These are phyloP conservation scores for Maniola hyperantus DNA, from an alignment of 2,888 invertebrate species.

Conservation along the genomic window DNA sequence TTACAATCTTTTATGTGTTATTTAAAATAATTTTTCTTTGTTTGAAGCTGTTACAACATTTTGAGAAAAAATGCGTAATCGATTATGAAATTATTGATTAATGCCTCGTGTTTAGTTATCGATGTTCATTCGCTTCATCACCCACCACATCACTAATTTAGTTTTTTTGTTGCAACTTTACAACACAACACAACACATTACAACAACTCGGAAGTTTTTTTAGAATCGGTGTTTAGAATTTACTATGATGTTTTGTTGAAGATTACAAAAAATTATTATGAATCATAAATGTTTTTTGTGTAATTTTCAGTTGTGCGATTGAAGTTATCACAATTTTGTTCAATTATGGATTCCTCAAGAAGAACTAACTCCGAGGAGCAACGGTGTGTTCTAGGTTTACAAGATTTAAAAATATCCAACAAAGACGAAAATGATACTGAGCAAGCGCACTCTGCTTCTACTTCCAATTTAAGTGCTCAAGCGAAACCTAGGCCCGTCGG, in stretches of 20 bases:
- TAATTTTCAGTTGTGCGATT: slow-evolving; percentile 23
- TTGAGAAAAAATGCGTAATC: too few relatives aligned
- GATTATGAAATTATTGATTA: too few relatives aligned
- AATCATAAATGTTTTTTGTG: slow-evolving; percentile 41
- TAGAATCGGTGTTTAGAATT: slow-evolving; percentile 9
- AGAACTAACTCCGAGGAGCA: slow-evolving; percentile 72
- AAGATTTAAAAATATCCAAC: slow-evolving; percentile 79
- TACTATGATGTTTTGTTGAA: slow-evolving; percentile 47
- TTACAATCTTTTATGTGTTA: too few relatives aligned
- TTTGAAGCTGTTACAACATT: too few relatives aligned
- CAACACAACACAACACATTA: too few relatives aligned
- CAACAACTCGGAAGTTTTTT: too few relatives aligned
- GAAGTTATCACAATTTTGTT: slow-evolving; percentile 31
- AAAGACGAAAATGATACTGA: slow-evolving; percentile 78
- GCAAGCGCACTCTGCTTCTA: slow-evolving; percentile 74
- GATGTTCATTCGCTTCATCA: too few relatives aligned
- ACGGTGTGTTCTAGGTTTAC: slow-evolving; percentile 74
- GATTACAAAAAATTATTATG: slow-evolving; percentile 46
- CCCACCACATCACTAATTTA: slow-evolving; percentile 37
- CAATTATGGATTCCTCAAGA: slow-evolving; percentile 69
- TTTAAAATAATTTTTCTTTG: too few relatives aligned
- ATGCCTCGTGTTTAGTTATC: too few relatives aligned
- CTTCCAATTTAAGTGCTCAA: slow-evolving; percentile 64
- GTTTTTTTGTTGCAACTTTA: slow-evolving; percentile 29
- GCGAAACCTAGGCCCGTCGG: slow-evolving; percentile 83